Base-by-base conservation (phyloP, 2,888 invertebrate species). In the Cryptocheilus praepositus region DNA sequence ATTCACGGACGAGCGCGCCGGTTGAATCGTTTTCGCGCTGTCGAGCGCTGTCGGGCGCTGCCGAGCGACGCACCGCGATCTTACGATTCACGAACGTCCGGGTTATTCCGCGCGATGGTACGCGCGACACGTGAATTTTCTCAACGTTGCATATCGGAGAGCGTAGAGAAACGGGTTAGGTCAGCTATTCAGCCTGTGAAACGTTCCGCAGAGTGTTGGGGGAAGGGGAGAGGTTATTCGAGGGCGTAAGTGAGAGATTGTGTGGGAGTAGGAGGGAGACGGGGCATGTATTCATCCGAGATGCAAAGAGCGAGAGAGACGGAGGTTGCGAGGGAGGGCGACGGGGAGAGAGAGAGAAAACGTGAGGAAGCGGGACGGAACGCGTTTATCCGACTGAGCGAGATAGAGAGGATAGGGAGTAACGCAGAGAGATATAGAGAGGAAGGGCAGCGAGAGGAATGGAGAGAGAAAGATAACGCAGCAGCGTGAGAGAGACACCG, bases 401-500 rank as follows among this genome's bases (percentile, higher is more conserved):
- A 59, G 36, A 36, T 44, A 59, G 59, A 45, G 45, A 22, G 22
- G 16, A 58, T n/a, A 28, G 55, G 44, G 45, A 36, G 66, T 13
- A 8, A n/a, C 45, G 21, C 36, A 11, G 49, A 49, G 49, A 16
- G 54, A 21, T 8, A 21, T 18, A 22, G n/a, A 21, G 53, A 53
- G 25, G 21, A 53, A 22, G 53, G 28, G 16, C n/a, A 56, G n/a
- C 56, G 43, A n/a, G 56, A 56, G 43, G 43, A 19, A 15, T 4
- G 56, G 22, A 56, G n/a, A n/a, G 28, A 18, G 22, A 36, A 36
- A 16, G 43, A 18, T 56, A 7, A 36, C 36, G 36, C 49, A 8
- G 49, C 16, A 16, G 49, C 16, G 49, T 51, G 67, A 68, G 71
- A 61, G 36, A 71, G 74, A 68, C 73, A 61, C 70, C 49, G 67